Conservation (phyloP, 2,888 invertebrate species). For the Saturnia japonica region DNA sequence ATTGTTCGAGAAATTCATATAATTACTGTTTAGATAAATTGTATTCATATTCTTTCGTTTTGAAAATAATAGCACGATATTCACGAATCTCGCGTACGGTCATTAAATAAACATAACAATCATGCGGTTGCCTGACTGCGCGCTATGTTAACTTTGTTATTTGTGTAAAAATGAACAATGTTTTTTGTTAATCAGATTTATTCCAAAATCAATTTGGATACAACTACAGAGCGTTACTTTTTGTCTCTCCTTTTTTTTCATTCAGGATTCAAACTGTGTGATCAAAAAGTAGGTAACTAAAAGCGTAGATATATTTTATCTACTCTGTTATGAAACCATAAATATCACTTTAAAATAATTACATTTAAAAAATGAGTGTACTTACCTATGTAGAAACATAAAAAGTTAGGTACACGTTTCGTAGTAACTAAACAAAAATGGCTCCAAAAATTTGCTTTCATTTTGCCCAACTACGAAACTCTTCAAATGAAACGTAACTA, state of each 20-base stretch:
- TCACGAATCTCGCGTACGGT: conserved; percentile 1
- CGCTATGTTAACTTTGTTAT: neutral
- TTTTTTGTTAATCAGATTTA: neutral
- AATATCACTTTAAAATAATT: too few species aligned
- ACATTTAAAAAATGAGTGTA: too few species aligned
- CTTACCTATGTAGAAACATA: too few species aligned
- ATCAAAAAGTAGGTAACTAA: too few species aligned
- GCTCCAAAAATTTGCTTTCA: too few species aligned
- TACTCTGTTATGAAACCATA: too few species aligned
- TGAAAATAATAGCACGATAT: neutral
- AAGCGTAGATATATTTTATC: too few species aligned
- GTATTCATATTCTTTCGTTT: neutral
- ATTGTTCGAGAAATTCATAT: neutral
- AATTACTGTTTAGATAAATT: neutral
- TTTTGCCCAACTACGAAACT: neutral
- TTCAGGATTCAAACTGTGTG: too few species aligned
- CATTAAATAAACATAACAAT: conserved; percentile 9
- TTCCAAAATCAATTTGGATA: neutral
- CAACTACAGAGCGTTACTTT: neutral
- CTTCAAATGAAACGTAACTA: neutral
- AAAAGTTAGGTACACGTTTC: too few species aligned
- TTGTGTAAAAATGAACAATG: neutral
- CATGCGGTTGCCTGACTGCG: neutral
- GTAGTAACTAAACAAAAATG: too few species aligned
- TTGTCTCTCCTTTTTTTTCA: neutral